Percentiles rank a stretch among this genome's conserved stretches.
These are phyloP conservation scores for Hippocampus kuda DNA, from an alignment of 2,797 vertebrate genomes.

Conservation along the genomic window DNA sequence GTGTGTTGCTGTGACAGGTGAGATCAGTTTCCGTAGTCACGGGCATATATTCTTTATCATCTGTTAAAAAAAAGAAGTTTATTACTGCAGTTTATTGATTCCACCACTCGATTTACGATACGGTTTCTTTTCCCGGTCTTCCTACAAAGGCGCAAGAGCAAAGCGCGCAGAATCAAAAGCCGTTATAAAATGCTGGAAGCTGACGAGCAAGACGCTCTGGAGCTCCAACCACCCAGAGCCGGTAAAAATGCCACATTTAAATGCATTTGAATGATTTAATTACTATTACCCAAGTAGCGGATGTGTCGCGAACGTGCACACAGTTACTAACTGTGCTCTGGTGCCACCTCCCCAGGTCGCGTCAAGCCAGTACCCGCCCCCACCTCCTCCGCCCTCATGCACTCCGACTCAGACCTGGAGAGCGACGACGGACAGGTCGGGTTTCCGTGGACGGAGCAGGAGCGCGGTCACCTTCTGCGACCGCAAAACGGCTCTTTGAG, in stretches of 20 bases:
- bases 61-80: too few relatives aligned
- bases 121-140: background rate
- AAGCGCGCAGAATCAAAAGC: conserved; percentile 85
- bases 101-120: background rate
- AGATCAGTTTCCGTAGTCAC: conserved; percentile 10
- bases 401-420: conserved; percentile 92
- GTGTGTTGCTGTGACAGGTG: conserved; percentile 92
- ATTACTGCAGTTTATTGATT: background rate
- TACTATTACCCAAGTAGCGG: background rate
- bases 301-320: background rate
- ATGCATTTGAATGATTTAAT: too few relatives aligned
- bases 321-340: background rate
- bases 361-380: conserved; percentile 73
- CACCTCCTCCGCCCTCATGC: conserved; percentile 90
- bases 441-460: conserved; percentile 79
- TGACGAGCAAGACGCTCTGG: conserved; percentile 83
- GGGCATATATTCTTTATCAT: background rate
- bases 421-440: conserved; percentile 88
- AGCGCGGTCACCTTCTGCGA: conserved; percentile 84
- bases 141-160: conserved; percentile 75
- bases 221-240: conserved; percentile 73
- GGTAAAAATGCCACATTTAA: conserved; percentile 37
- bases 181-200: conserved; percentile 93
- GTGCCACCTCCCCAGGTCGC: conserved; percentile 61
- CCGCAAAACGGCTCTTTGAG: conserved; percentile 87